Evolutionary conservation across 2,113 vertebrate genomes (phyloP), one percentile per base, ranked within the genome.

Genomic region (Peromyscus leucopus): DNA sequence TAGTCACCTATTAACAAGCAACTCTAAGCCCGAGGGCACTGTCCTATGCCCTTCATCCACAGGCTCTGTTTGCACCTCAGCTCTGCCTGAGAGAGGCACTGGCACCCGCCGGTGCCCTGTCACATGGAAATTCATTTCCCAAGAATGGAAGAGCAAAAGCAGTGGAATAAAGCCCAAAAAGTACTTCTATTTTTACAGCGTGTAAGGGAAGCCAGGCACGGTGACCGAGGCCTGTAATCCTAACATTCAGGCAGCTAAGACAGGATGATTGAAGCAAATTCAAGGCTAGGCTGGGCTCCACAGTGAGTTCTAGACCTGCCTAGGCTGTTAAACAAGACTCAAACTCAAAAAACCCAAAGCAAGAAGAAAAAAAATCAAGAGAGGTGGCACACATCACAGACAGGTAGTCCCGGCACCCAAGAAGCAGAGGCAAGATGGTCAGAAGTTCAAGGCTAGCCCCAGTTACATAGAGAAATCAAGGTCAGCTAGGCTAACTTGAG

Each of bases 1-100:
- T 89, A 94, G 94, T 97, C 96, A 96, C 80, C 94, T 90, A 90
- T 96, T 96, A 96, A 96, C 71, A 94, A 85, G 76, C 63, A 94
- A 57, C 69, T 65, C 93, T 85, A 93, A 88, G 59, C 55, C 92
- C 48, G 65, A 22, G 2, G 8, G 71, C 79, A 13, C 21, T 28
- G 57, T 39, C 83, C 19, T 63, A 51, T 72, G 28, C 72, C 74
- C 67, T 26, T 51, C 12, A 3, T 51, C 90, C 36, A 46, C 90
- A 36, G 80, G 63, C 10, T 55, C 42, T 57, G 11, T 6, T 5
- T 57, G 15, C 55, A 21, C 51, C 55, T 90, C 33, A 28, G 13
- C 19, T 82, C 57, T 16, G 67, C 84, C 84, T 72, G 22, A 19
- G 4, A 82, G 48, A 24, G 83, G 17, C 7, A 1, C 74, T 55